phyloP scores from a whole-genome alignment of 2,888 invertebrate genomes.

The Mystacides longicornis region DNA sequence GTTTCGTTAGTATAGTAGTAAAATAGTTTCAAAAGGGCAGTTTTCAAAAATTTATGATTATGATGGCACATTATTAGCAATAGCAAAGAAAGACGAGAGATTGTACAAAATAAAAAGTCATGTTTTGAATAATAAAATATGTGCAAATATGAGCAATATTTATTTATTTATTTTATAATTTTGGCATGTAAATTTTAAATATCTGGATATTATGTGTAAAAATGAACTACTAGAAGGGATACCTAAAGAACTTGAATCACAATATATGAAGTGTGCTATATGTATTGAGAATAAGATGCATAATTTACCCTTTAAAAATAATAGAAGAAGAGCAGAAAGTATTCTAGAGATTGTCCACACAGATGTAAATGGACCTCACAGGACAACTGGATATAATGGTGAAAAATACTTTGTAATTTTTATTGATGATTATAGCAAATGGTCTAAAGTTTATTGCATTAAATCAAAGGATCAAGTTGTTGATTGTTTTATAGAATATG shows the following conservation, averaged over 20 bases:
- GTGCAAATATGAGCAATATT: neutral
- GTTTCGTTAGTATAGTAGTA: too few relatives aligned
- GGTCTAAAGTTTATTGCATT: too few relatives aligned
- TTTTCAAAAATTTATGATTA: neutral
- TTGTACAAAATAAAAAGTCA: neutral
- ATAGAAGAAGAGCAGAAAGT: neutral
- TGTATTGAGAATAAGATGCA: neutral
- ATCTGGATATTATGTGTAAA: neutral
- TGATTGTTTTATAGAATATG: neutral
- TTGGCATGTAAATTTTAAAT: neutral
- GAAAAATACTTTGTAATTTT: neutral
- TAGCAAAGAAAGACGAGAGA: neutral
- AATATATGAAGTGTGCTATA: neutral
- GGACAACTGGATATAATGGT: neutral
- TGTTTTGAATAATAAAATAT: neutral
- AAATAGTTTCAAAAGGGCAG: neutral
- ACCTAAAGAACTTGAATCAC: neutral
- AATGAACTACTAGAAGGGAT: neutral
- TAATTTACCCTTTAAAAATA: neutral
- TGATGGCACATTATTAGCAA: neutral
- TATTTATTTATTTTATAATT: neutral
- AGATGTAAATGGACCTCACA: neutral
- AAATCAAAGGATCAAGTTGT: neutral
- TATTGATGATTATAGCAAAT: neutral
- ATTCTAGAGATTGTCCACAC: neutral